Evolutionary conservation across 2,888 invertebrate genomes (phyloP).

Genomic region (Apamea sordens): DNA sequence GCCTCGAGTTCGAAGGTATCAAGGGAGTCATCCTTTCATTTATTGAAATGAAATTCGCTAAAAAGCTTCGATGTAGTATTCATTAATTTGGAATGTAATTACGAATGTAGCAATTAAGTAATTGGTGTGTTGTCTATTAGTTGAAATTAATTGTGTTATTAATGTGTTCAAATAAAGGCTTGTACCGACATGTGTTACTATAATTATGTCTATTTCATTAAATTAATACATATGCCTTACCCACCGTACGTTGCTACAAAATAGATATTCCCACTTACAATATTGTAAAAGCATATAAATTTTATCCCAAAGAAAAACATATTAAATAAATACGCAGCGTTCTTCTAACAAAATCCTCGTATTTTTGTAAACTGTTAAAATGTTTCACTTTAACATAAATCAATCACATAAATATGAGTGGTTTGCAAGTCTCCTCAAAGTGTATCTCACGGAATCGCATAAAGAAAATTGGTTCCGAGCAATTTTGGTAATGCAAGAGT

Average conservation of each 20-base stretch:
- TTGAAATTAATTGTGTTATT: conserved; percentile 41
- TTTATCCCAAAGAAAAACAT: background rate
- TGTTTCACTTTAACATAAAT: conserved; percentile 52
- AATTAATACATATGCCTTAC: background rate
- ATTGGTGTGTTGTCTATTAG: conserved; percentile 41
- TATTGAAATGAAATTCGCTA: conserved; percentile 75
- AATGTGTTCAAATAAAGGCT: conserved; percentile 35
- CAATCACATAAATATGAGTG: conserved; percentile 76
- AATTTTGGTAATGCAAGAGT: conserved; percentile 88
- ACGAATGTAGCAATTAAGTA: conserved; percentile 47
- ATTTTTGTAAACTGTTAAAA: conserved; percentile 51
- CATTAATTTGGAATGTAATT: conserved; percentile 47
- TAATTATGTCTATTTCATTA: conserved; percentile 15
- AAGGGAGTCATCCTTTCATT: conserved; percentile 86
- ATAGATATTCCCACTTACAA: background rate
- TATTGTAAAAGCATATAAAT: background rate
- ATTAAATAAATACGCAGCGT: background rate
- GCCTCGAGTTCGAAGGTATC: conserved; percentile 63
- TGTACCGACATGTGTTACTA: conserved; percentile 12
- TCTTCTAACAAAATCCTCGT: background rate
- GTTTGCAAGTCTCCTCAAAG: conserved; percentile 75
- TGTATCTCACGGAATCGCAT: conserved; percentile 81
- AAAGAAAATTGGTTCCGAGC: conserved; percentile 87
- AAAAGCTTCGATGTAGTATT: conserved; percentile 27
- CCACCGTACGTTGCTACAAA: background rate